Conservation (phyloP, 2,888 invertebrate species). For the Rhogogaster chlorosoma region DNA sequence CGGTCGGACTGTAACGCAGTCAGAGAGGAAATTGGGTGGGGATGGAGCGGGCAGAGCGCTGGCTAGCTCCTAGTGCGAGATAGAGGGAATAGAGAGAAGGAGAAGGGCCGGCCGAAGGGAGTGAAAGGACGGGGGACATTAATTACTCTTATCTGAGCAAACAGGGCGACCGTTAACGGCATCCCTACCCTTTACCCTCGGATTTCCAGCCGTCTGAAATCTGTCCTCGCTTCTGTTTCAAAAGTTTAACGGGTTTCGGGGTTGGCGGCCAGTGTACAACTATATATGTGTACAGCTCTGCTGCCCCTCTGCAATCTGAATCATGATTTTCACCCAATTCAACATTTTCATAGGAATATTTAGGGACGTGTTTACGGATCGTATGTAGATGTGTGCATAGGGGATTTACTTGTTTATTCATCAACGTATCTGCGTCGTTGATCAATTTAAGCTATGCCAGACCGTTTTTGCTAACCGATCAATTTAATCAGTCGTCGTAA, state of each 20-base stretch:
- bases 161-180: slow-evolving; percentile 66
- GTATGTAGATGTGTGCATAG: not conserved
- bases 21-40: not conserved
- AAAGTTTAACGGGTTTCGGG: slow-evolving; percentile 6
- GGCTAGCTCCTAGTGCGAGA: not conserved
- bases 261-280: not conserved
- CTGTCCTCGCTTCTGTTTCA: slow-evolving; percentile 43
- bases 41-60: not conserved
- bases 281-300: no score
- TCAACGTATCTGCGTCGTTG: not conserved
- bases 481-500: not conserved
- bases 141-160: slow-evolving; percentile 72
- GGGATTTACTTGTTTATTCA: not conserved
- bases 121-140: slow-evolving; percentile 60
- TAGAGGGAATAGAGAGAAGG: not conserved
- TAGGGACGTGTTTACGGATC: not conserved
- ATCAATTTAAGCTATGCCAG: not conserved
- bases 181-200: slow-evolving; percentile 30
- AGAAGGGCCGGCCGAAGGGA: not conserved
- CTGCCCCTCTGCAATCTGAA: not conserved
- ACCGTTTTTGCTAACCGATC: not conserved
- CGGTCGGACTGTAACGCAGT: not conserved
- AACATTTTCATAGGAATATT: not conserved
- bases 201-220: slow-evolving; percentile 38
- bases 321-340: not conserved